A percentile compares a stretch with the other conserved stretches of the same genome.
These are phyloP conservation scores for Drosophila subobscura DNA, from an alignment of 1,140 invertebrate genomes.

Conservation along the genomic window DNA sequence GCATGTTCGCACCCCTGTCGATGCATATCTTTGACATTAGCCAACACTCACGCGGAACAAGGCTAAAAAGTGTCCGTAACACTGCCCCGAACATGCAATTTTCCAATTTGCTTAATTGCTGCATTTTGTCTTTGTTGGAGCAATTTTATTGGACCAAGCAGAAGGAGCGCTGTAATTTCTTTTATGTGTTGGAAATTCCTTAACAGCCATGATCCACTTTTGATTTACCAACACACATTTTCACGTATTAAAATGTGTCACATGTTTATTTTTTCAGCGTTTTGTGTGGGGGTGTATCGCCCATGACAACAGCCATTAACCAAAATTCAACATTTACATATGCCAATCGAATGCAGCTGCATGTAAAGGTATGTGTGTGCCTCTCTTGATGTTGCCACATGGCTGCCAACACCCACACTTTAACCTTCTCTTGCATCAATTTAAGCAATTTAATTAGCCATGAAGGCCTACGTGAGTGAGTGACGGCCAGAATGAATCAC, in stretches of 20 bases:
- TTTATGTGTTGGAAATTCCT: not conserved
- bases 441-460: slow-evolving; percentile 75
- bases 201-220: slow-evolving; percentile 41
- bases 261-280: slow-evolving; percentile 58
- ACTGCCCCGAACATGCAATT: slow-evolving; percentile 67
- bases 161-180: slow-evolving; percentile 19
- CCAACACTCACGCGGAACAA: slow-evolving; percentile 29
- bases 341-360: slow-evolving; percentile 62
- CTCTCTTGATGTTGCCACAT: slow-evolving; percentile 59
- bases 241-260: slow-evolving; percentile 41
- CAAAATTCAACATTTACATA: slow-evolving; percentile 67
- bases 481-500: slow-evolving; percentile 32
- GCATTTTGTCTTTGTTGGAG: slow-evolving; percentile 45
- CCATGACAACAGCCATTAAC: slow-evolving; percentile 60
- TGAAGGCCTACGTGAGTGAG: slow-evolving; percentile 63
- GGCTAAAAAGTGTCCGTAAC: slow-evolving; percentile 40
- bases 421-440: slow-evolving; percentile 70
- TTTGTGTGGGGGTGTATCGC: slow-evolving; percentile 53
- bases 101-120: slow-evolving; percentile 76
- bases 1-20: slow-evolving; percentile 67
- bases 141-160: slow-evolving; percentile 53
- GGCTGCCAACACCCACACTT: slow-evolving; percentile 70
- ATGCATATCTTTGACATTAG: slow-evolving; percentile 58
- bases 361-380: slow-evolving; percentile 11
- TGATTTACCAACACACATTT: slow-evolving; percentile 9